These are phyloP conservation scores for Euplagia quadripunctaria DNA, from an alignment of 2,888 invertebrate species.

Conservation along the genomic window DNA sequence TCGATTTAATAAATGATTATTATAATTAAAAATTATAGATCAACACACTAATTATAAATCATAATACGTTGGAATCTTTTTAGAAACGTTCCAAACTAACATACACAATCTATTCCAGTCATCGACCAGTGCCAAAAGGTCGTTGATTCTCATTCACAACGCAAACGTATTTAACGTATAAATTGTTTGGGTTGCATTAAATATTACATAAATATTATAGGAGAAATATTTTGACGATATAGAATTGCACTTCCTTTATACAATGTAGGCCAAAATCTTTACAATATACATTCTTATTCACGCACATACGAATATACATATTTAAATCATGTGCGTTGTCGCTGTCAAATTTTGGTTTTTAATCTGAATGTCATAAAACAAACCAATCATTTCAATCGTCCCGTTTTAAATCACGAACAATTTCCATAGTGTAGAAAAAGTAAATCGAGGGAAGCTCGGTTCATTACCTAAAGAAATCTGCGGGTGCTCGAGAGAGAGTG, in stretches of 20 bases:
- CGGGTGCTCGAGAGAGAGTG: slow-evolving; percentile 54
- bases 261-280: too few species aligned
- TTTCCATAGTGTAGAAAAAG: slow-evolving; percentile 34
- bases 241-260: too few species aligned
- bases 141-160: not conserved
- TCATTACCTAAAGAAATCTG: slow-evolving; percentile 59
- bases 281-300: too few species aligned
- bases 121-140: not conserved
- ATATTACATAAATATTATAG: not conserved
- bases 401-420: not conserved
- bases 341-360: too few species aligned
- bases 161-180: not conserved
- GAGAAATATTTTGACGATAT: too few species aligned
- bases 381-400: not conserved
- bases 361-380: not conserved
- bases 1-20: too few species aligned
- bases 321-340: too few species aligned
- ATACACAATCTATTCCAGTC: not conserved
- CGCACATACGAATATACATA: too few species aligned
- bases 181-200: not conserved
- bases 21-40: too few species aligned
- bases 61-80: not conserved
- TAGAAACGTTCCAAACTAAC: not conserved
- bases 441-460: slow-evolving; percentile 38
- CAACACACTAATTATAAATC: too few species aligned